Conservation (phyloP, 2,888 invertebrate species). For the Panopea generosa region DNA sequence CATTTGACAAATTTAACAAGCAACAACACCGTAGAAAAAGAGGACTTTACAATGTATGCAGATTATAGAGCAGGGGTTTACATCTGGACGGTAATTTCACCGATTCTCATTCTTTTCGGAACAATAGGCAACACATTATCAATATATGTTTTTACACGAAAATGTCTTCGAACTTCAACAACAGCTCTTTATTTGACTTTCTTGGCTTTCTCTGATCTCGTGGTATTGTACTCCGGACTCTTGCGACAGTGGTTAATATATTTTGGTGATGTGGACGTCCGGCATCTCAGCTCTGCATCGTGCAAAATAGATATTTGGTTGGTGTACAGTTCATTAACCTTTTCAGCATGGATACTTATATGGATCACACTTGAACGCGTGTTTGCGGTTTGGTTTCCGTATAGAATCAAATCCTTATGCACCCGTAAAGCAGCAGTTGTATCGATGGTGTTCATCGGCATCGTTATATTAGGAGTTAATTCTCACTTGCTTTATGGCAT, state of each 20-base stretch:
- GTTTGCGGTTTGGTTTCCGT: constrained; percentile 74
- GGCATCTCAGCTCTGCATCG: constrained; percentile 45
- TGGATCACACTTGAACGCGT: constrained; percentile 77
- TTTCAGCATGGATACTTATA: constrained; percentile 79
- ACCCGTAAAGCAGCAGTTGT: constrained; percentile 56
- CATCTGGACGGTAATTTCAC: constrained; percentile 70
- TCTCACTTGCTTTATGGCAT: constrained; percentile 70
- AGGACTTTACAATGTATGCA: constrained; percentile 29
- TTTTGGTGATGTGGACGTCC: constrained; percentile 65
- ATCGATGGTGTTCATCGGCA: constrained; percentile 47
- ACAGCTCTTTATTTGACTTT: constrained; percentile 74
- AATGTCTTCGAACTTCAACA: constrained; percentile 67
- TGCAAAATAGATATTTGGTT: constrained; percentile 75
- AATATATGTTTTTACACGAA: constrained; percentile 69
- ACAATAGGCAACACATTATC: constrained; percentile 75
- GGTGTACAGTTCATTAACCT: constrained; percentile 73
- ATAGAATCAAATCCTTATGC: constrained; percentile 67
- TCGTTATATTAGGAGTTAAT: constrained; percentile 65
- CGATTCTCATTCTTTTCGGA: constrained; percentile 75
- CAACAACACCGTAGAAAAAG: constrained; percentile 5
- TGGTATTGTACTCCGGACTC: constrained; percentile 75
- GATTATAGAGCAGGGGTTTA: constrained; percentile 52
- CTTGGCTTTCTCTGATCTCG: constrained; percentile 70
- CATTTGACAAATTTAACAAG: too few species aligned
- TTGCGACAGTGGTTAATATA: constrained; percentile 70